Conservation (phyloP, 37 sponge, comb jelly and placozoan species). For the Spongilla lacustris region DNA sequence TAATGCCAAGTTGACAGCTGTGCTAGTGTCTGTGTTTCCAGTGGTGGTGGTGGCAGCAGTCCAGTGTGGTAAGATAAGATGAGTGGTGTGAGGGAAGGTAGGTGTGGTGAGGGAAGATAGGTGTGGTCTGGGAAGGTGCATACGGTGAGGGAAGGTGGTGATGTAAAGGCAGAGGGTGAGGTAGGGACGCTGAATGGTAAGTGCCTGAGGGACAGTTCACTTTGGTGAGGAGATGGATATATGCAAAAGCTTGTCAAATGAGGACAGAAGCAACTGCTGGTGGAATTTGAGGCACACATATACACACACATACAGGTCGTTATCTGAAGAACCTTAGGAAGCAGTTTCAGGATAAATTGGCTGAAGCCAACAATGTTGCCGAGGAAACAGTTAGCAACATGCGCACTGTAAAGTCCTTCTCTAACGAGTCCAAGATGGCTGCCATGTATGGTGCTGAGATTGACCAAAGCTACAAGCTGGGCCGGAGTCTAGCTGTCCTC, state of each 20-base stretch:
- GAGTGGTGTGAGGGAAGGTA: neutral
- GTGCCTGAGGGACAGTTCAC: too few species aligned
- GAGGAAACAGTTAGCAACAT: constrained; percentile 86
- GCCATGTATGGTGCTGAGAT: constrained; percentile 54
- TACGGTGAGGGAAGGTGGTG: too few species aligned
- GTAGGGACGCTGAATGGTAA: too few species aligned
- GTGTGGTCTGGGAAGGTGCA: too few species aligned
- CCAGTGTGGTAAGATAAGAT: too few species aligned
- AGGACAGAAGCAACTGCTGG: too few species aligned
- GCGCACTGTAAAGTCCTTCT: constrained; percentile 82
- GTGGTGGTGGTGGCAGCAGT: too few species aligned
- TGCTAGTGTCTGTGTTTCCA: constrained; percentile 82
- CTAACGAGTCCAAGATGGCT: constrained; percentile 74
- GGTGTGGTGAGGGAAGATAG: too few species aligned
- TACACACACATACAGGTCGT: constrained; percentile 46
- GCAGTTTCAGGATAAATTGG: constrained; percentile 81
- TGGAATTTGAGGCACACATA: too few species aligned
- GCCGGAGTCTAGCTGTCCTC: constrained; percentile 58
- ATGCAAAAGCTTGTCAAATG: too few species aligned
- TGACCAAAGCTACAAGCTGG: constrained; percentile 70
- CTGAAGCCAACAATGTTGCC: constrained; percentile 75
- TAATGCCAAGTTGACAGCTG: constrained; percentile 77
- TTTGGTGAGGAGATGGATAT: too few species aligned
- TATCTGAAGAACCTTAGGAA: constrained; percentile 71
- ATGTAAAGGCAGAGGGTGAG: too few species aligned